A percentile compares a stretch with the other conserved stretches of the same genome.
Evolutionary conservation across 2,888 invertebrate genomes (phyloP).

Genomic region (Philereme vetulata): DNA sequence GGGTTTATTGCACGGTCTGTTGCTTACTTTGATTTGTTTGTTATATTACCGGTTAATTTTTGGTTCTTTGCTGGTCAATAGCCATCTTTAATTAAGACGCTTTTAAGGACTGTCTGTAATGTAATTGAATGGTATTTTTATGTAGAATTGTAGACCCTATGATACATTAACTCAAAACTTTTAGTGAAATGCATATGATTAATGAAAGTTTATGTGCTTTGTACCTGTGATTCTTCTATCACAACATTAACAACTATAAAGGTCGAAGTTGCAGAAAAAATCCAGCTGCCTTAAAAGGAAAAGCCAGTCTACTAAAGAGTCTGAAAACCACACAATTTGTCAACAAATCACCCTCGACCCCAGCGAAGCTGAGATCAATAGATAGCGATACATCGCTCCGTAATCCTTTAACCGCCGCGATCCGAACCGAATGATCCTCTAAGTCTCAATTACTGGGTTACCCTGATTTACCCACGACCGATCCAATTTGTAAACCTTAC

Average conservation of each 20-base stretch:
- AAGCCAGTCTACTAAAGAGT: conserved; percentile 19
- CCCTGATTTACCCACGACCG: conserved; percentile 81
- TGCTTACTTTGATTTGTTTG: conserved; percentile 17
- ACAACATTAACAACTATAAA: neutral
- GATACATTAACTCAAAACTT: too few relatives aligned
- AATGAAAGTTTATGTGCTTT: too few relatives aligned
- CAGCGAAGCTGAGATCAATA: conserved; percentile 67
- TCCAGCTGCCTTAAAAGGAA: conserved; percentile 14
- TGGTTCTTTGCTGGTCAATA: too few relatives aligned
- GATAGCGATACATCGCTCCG: conserved; percentile 62
- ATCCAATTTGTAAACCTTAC: conserved; percentile 81
- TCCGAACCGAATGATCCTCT: conserved; percentile 76
- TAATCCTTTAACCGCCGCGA: conserved; percentile 77
- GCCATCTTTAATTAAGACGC: too few relatives aligned
- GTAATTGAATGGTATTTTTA: too few relatives aligned
- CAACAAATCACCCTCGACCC: conserved; percentile 31
- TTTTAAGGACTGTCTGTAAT: too few relatives aligned
- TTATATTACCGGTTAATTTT: neutral
- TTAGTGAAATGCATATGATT: too few relatives aligned
- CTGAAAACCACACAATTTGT: conserved; percentile 33
- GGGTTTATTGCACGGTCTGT: conserved; percentile 5
- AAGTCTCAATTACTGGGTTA: conserved; percentile 82
- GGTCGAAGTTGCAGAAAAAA: neutral
- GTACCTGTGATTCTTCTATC: too few relatives aligned
- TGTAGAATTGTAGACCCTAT: too few relatives aligned